Evolutionary conservation across 2,888 invertebrate species (phyloP).

Genomic region (Cerastoderma edule): DNA sequence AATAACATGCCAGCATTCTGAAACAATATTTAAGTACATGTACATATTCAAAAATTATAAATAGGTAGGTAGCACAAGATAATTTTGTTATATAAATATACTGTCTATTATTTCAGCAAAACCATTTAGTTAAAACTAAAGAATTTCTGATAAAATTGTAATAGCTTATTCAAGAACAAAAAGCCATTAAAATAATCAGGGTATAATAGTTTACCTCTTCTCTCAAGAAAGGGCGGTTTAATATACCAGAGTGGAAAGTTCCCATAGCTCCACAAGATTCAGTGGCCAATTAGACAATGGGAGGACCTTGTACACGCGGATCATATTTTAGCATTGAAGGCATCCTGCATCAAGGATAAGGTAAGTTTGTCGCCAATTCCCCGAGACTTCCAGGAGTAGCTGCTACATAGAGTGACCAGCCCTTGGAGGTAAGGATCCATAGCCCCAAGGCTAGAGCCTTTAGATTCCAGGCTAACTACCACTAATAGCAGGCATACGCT

Average conservation of each 20-base stretch:
- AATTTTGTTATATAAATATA: too few relatives aligned
- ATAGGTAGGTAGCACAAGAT: too few relatives aligned
- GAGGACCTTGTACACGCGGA: constrained; percentile 13
- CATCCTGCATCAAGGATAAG: constrained; percentile 20
- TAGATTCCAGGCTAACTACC: constrained; percentile 13
- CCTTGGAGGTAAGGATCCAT: constrained; percentile 16
- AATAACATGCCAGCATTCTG: too few relatives aligned
- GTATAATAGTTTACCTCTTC: constrained; percentile 20
- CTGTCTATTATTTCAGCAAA: too few relatives aligned
- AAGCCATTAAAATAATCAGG: constrained; percentile 12
- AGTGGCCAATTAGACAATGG: constrained; percentile 18
- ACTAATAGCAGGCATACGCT: neutral
- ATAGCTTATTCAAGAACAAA: too few relatives aligned
- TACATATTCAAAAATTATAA: too few relatives aligned
- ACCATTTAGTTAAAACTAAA: too few relatives aligned
- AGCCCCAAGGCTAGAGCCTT: constrained; percentile 9
- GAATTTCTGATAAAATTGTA: too few relatives aligned
- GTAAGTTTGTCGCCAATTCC: constrained; percentile 19
- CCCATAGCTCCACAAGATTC: constrained; percentile 14
- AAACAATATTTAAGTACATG: too few relatives aligned
- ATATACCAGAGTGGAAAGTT: neutral
- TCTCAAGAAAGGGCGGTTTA: constrained; percentile 4
- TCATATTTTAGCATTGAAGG: constrained; percentile 14
- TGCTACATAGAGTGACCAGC: neutral
- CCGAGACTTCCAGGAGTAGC: constrained; percentile 7